phyloP scores from a whole-genome alignment of 2,797 vertebrate genomes.

The Martes flavigula region DNA sequence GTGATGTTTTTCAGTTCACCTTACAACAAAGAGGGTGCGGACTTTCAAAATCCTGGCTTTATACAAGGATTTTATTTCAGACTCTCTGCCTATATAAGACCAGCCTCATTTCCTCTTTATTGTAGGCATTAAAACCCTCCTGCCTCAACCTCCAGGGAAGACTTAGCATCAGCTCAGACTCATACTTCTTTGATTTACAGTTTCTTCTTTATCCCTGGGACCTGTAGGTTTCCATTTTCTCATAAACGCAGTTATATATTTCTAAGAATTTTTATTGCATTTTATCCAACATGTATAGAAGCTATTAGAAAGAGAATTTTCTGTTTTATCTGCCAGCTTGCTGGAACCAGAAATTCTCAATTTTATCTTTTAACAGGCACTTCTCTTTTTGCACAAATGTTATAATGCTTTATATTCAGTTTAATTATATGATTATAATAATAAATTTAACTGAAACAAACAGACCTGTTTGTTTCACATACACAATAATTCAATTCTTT shows the following conservation, averaged over 20 bases:
- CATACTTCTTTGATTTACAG: neutral
- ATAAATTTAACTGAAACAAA: neutral
- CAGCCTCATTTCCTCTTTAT: neutral
- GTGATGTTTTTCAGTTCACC: neutral
- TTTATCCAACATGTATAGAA: neutral
- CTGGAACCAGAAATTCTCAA: neutral
- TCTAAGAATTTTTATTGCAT: constrained; percentile 16
- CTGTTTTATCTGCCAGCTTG: neutral
- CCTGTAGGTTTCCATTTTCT: constrained; percentile 1
- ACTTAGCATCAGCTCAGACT: neutral
- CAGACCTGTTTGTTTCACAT: neutral
- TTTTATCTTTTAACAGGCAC: neutral
- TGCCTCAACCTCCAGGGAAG: neutral
- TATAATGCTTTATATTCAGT: neutral
- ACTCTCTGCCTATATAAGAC: neutral
- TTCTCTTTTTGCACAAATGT: neutral
- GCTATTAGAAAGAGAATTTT: constrained; percentile 28
- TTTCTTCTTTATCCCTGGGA: neutral
- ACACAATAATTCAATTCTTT: neutral
- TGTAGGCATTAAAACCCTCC: neutral
- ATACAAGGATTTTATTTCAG: neutral
- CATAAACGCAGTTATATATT: neutral
- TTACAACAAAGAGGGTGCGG: neutral
- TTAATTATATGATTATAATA: constrained; percentile 6
- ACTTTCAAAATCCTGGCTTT: neutral